Evolutionary conservation across 2,797 vertebrate genomes (phyloP).

Genomic region (Margarornis squamiger): DNA sequence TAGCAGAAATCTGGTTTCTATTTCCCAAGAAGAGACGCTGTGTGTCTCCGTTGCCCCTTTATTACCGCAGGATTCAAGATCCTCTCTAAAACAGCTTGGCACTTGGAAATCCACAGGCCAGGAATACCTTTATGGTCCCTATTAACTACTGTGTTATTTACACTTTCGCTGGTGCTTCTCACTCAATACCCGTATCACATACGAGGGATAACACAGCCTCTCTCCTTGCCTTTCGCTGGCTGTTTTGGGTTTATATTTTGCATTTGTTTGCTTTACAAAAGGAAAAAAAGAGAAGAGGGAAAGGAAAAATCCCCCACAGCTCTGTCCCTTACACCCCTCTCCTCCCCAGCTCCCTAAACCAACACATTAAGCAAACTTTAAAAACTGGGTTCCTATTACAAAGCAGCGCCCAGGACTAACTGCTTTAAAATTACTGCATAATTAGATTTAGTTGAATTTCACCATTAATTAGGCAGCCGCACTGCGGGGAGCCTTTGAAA

Average conservation of each 20-base stretch:
- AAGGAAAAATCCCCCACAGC: neutral
- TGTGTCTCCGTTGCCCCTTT: constrained; percentile 59
- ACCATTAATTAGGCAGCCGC: constrained; percentile 83
- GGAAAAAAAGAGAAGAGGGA: no score
- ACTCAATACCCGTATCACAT: constrained; percentile 48
- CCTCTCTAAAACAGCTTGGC: constrained; percentile 49
- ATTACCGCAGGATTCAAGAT: constrained; percentile 47
- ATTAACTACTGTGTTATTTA: constrained; percentile 64
- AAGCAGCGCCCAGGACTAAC: constrained; percentile 81
- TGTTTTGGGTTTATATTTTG: constrained; percentile 39
- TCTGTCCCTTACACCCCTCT: constrained; percentile 25
- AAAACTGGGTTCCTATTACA: constrained; percentile 79
- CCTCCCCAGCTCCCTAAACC: constrained; percentile 66
- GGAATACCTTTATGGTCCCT: constrained; percentile 67
- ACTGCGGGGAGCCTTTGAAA: constrained; percentile 80
- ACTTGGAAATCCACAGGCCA: constrained; percentile 59
- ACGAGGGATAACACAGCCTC: constrained; percentile 1
- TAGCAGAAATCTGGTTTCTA: constrained; percentile 72
- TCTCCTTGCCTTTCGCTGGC: neutral
- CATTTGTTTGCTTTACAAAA: constrained; percentile 55
- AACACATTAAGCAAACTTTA: constrained; percentile 81
- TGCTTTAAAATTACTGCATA: constrained; percentile 85
- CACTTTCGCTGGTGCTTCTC: constrained; percentile 64
- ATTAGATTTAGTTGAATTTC: constrained; percentile 85
- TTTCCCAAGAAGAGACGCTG: constrained; percentile 57